Base-by-base conservation (phyloP, 2,888 invertebrate species). In the Drosophila diplacantha region DNA sequence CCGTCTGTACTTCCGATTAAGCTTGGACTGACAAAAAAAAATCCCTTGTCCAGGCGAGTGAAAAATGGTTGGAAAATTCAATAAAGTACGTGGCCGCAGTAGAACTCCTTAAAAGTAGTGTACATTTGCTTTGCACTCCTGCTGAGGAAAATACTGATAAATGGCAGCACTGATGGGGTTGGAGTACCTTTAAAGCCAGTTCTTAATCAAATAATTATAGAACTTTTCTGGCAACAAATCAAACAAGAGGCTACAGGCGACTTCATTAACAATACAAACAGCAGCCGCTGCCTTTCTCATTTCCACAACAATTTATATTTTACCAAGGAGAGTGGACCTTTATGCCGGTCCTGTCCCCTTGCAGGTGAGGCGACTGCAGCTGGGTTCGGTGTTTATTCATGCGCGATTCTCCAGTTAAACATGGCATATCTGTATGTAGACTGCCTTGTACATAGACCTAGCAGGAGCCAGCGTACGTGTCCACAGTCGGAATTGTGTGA, bases 221-320 rank as follows among this genome's bases (percentile, higher is more conserved):
- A 57, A 37, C 43, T 31, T 44, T 16, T n/a, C 34, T 29, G 1
- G 31, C 39, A 46, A 29, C 32, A 49, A 60, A 60, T 31, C 49
- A 60, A 60, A 60, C 50, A 60, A 50, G 29, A 16, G 50, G 46
- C 37, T 44, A 59, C 37, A 49, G 22, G 49, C 39, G 49, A 60
- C 60, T 60, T 60, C 60, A 60, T 60, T 60, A 60, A 60, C 60
- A 60, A 49, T 16, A 18, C 61, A 60, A 60, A 60, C 60, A 60
- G 60, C 39, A 60, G 60, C 20, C 12, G 60, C 14, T 14, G 50
- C 49, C 32, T 29, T 60, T 60, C 49, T 39, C 47, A 60, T 60
- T 60, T 60, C 29, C 49, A 50, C 39, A 60, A 60, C 49, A 60
- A 37, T 41, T 49, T 59, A 34, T 59, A 22, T 60, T 29, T 49